Percentiles rank a stretch among this genome's conserved stretches.
Evolutionary conservation across 2,888 invertebrate genomes (phyloP).

Genomic region (Physocephala rufipes): DNA sequence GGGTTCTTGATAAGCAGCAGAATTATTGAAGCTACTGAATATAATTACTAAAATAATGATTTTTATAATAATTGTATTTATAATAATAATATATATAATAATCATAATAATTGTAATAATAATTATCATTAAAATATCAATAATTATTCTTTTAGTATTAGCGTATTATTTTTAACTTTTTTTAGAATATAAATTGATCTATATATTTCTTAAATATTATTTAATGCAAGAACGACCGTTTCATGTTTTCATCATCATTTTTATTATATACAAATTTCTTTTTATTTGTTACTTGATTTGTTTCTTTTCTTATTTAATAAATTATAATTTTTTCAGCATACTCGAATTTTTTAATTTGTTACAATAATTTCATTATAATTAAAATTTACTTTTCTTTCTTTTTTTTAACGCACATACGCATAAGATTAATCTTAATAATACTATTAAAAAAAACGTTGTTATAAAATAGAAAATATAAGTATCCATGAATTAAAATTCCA

Average conservation of each 20-base stretch:
- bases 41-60: conserved; percentile 15
- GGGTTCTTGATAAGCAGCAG: too few species aligned
- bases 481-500: too few species aligned
- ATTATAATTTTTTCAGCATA: not conserved
- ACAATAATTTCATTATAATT: conserved; percentile 10
- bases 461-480: not conserved
- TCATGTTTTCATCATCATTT: conserved; percentile 35
- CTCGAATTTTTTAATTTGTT: conserved; percentile 2
- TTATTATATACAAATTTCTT: not conserved
- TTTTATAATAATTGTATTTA: conserved; percentile 9
- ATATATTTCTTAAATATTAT: not conserved
- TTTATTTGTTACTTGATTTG: not conserved
- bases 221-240: conserved; percentile 34
- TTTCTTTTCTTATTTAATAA: conserved; percentile 5
- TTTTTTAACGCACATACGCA: not conserved
- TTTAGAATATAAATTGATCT: too few species aligned
- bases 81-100: conserved; percentile 18
- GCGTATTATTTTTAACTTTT: too few species aligned
- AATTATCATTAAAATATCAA: conserved; percentile 31
- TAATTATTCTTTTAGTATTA: not conserved
- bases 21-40: too few species aligned
- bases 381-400: not conserved
- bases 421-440: too few species aligned
- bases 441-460: not conserved
- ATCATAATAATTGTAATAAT: conserved; percentile 33